Evolutionary conservation across 1,140 invertebrate species (phyloP).

Genomic region (Bombus picipes): DNA sequence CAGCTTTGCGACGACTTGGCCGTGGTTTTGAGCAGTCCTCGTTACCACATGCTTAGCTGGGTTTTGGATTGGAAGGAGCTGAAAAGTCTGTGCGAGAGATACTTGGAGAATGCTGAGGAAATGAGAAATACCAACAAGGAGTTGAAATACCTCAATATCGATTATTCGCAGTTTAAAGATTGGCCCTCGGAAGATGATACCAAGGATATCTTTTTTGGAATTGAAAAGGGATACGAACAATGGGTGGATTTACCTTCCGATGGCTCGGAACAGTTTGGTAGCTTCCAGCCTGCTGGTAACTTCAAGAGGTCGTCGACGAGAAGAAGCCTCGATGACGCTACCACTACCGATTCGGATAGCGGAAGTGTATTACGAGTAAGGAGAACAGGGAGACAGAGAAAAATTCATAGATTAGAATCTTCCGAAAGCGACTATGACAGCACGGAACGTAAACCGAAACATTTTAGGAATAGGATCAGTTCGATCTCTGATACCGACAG

Average conservation of each 20-base stretch:
- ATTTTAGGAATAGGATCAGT: conserved; percentile 73
- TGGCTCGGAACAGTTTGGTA: conserved; percentile 78
- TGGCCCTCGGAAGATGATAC: conserved; percentile 82
- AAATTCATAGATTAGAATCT: conserved; percentile 78
- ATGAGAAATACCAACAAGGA: conserved; percentile 85
- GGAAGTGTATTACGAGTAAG: conserved; percentile 72
- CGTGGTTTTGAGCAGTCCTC: conserved; percentile 84
- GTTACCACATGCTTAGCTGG: conserved; percentile 86
- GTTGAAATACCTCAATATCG: conserved; percentile 86
- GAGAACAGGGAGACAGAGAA: conserved; percentile 70
- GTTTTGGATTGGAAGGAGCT: conserved; percentile 84
- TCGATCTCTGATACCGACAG: conserved; percentile 81
- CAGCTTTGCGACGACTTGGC: conserved; percentile 85
- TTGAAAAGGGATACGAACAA: conserved; percentile 85
- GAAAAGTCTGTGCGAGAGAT: conserved; percentile 84
- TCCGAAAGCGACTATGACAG: conserved; percentile 83
- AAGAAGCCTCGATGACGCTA: conserved; percentile 76
- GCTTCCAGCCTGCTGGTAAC: conserved; percentile 74
- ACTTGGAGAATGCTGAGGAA: conserved; percentile 84
- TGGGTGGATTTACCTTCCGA: conserved; percentile 79
- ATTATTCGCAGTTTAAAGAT: conserved; percentile 86
- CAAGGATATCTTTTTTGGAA: conserved; percentile 82
- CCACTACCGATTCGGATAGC: conserved; percentile 78
- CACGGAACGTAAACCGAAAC: conserved; percentile 73
- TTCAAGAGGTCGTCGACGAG: conserved; percentile 73